phyloP scores from a whole-genome alignment of 2,113 vertebrate genomes.

The Narcine bancroftii region DNA sequence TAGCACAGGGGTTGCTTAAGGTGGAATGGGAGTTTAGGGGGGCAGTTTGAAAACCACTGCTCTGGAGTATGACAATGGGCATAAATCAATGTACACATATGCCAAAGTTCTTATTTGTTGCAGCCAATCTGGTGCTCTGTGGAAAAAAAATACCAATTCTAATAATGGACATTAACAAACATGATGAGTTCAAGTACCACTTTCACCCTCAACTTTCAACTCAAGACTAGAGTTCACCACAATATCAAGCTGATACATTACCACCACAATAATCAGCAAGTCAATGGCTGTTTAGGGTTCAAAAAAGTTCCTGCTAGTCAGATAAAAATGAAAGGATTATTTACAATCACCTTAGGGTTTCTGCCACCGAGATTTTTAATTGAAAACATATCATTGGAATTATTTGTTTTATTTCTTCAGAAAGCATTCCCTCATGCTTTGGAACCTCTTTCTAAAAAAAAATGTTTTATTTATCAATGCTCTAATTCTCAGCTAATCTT shows the following conservation, averaged over 20 bases:
- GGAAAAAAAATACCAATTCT: too few species aligned
- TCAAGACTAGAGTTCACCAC: background rate
- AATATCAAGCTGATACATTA: too few species aligned
- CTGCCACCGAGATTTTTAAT: slow-evolving; percentile 23
- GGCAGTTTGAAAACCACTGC: too few species aligned
- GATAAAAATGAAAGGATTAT: background rate
- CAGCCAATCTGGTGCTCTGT: too few species aligned
- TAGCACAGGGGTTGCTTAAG: too few species aligned
- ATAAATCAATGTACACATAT: too few species aligned
- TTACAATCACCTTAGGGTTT: background rate
- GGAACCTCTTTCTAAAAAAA: too few species aligned
- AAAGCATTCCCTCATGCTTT: background rate
- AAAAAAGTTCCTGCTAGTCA: background rate
- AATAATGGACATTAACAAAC: too few species aligned
- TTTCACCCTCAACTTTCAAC: background rate
- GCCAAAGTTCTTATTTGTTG: too few species aligned
- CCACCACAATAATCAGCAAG: background rate
- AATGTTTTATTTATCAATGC: background rate
- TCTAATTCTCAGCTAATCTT: background rate
- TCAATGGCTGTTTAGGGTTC: background rate
- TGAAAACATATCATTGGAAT: background rate
- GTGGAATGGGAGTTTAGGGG: too few species aligned
- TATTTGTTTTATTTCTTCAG: background rate
- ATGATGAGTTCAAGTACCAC: too few species aligned
- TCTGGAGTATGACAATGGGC: too few species aligned